Evolutionary conservation across 2,797 vertebrate species (phyloP), one percentile per base, ranked within the genome.

Genomic region (Jordanella pulchra): DNA sequence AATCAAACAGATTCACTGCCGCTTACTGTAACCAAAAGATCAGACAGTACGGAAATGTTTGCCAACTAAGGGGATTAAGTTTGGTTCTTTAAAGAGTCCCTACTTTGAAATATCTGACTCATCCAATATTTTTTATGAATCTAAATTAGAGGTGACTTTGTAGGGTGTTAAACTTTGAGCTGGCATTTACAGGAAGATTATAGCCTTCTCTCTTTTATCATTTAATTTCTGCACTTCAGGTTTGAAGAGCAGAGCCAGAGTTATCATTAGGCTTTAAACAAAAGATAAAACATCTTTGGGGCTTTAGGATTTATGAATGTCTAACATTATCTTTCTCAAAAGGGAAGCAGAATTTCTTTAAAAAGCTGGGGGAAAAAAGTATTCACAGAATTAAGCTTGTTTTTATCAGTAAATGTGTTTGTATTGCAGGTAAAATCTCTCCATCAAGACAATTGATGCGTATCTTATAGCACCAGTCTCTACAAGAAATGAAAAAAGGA

Each of bases 121-220:
- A 79, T 72, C 71, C 87, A 86, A 86, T 91, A 83, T 86, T 81
- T 87, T 88, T 87, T 84, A 86, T 87, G 76, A 82, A 89, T 88
- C 85, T 82, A 79, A 90, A 86, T 87, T 84, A 77, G 83, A 90
- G 89, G 89, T 90, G 89, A 91, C 89, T 90, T 90, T 90, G 89
- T 58, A 35, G 72, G 53, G 83, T 69, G 82, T 80, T 82, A 76
- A 85, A 90, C 69, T 79, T 82, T 83, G 73, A 86, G 78, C 76
- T 83, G 85, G 84, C 85, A 73, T 89, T 88, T 82, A 80, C 60
- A 82, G 76, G 76, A 68, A 84, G 76, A 88, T 89, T 85, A 84
- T 83, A 69, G 73, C 75, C 35, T 68, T 75, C 67, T 74, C 48
- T 53, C n/a, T 50, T 64, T 70, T 39, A 27, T 35, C 14, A 55